Evolutionary conservation across 2,888 invertebrate genomes (phyloP), one percentile per base, ranked within the genome.

Genomic region (Graphium colonna): DNA sequence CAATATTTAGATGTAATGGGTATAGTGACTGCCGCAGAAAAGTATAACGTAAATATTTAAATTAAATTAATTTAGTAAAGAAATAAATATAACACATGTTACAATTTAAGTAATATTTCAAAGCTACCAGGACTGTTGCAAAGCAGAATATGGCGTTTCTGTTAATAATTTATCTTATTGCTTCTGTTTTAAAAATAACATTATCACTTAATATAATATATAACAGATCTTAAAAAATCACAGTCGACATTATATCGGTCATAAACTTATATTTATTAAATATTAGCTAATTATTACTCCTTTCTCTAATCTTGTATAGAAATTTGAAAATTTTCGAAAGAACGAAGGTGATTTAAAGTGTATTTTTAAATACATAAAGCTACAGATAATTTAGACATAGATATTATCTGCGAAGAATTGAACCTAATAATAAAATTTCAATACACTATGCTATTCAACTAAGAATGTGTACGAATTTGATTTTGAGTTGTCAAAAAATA

Each of bases 331-430:
- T 18, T 38, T 46, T 21, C 1, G 7, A 38, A 21, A 44, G 44
- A 38, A 44, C 7, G 3, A 28, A 51, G 17, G 44, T 51, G 51
- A 38, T 51, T 36, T 10, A 38, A 43, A n/a, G 44, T 51, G 28
- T n/a, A 51, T 21, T 44, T 38, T 44, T 39, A 39, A 16, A 38
- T 44, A 38, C n/a, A 3, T 17, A 41, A 28, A 16, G 16, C 15
- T 48, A 28, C n/a, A 48, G 28, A 48, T 17, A 41, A 28, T 21
- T 18, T 18, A 31, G 33, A 42, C 41, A 13, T 9, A n/a, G 13
- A 36, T 7, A 36, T 28, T 10, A 42, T 33, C 10, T 3, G 10
- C 31, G 10, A 8, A 1, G 10, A 15, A 33, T 49, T 41, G 17
- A 13, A 21, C 21, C n/a, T n/a, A n/a, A n/a, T n/a, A n/a, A n/a